Conservation (phyloP, 2,888 invertebrate genomes). For the Apocheima hispidaria region DNA sequence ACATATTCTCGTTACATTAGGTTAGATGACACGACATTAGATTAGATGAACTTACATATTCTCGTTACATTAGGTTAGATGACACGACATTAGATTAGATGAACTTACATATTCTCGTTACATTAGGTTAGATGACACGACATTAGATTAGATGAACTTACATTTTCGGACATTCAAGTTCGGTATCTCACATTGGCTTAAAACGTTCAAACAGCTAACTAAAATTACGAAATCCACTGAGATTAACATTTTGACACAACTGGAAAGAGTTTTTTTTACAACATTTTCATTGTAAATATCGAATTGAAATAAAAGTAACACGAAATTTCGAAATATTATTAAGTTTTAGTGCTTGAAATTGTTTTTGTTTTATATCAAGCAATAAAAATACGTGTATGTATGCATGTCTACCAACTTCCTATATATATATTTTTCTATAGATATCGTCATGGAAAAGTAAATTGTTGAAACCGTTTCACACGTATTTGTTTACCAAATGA, state of each 20-base stretch:
- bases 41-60: no score
- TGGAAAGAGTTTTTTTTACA: not conserved
- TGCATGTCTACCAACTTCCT: not conserved
- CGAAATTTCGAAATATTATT: conserved; percentile 13
- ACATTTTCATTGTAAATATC: conserved; percentile 9
- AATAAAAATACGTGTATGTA: not conserved
- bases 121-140: no score
- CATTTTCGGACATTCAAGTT: conserved; percentile 63
- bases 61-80: no score
- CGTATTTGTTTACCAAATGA: no score
- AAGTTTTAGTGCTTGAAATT: conserved; percentile 13
- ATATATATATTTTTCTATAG: no score
- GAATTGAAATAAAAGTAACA: conserved; percentile 1
- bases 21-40: no score
- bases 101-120: no score
- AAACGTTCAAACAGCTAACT: conserved; percentile 48
- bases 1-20: no score
- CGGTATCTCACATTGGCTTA: conserved; percentile 61
- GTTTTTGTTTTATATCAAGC: not conserved
- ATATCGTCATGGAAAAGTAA: no score
- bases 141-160: conserved; percentile 53
- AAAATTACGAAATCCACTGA: conserved; percentile 41
- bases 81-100: no score
- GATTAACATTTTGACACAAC: conserved; percentile 9
- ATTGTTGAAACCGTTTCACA: no score